These are phyloP conservation scores for Phylloscopus trochilus DNA, from an alignment of 2,113 vertebrate genomes.

Conservation along the genomic window DNA sequence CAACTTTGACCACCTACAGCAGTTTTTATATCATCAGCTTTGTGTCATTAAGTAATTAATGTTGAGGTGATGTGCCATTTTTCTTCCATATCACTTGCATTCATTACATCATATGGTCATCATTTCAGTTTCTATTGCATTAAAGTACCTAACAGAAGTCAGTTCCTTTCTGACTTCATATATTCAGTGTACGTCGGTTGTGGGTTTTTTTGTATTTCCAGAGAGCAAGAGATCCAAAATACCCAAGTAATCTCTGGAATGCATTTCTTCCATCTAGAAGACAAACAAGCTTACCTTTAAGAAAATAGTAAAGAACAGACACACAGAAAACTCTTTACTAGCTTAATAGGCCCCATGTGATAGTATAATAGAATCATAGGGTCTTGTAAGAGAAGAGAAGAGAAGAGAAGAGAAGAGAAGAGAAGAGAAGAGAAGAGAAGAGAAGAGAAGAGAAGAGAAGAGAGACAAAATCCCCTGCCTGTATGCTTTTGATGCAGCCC, in stretches of 20 bases:
- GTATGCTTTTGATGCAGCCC: not conserved
- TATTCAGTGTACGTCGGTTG: not conserved
- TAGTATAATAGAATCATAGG: not conserved
- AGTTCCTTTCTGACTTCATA: not conserved
- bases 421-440: no score
- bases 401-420: no score
- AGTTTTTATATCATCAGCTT: constrained; percentile 5
- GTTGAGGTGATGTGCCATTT: not conserved
- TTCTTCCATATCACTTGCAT: not conserved
- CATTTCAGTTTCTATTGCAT: not conserved
- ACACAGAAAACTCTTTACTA: not conserved
- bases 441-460: not conserved
- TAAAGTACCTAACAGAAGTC: not conserved
- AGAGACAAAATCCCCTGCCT: not conserved
- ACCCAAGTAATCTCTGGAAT: not conserved
- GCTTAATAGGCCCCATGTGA: not conserved
- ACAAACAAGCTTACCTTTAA: not conserved
- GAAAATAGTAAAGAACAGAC: not conserved
- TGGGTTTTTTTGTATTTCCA: not conserved
- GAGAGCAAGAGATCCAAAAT: not conserved
- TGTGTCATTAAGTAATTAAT: constrained; percentile 37
- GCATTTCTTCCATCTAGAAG: not conserved
- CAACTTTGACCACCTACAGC: not conserved
- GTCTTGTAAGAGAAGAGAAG: not conserved
- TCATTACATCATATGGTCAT: not conserved